Percentiles rank a stretch among this genome's conserved stretches.
Conservation (phyloP, 2,797 vertebrate genomes). For the Gymnothorax javanicus region DNA sequence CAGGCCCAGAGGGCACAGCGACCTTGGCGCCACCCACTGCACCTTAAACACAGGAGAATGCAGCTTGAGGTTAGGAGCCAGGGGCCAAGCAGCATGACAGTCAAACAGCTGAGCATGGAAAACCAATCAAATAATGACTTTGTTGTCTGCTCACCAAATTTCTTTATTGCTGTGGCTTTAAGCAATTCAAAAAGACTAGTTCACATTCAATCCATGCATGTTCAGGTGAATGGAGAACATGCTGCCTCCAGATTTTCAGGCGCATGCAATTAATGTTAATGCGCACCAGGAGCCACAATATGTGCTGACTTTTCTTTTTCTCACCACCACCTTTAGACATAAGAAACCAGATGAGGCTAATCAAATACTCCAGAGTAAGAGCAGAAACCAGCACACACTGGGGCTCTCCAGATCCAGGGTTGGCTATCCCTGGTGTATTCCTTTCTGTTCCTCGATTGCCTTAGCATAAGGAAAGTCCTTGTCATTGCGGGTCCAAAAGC, state of each 20-base stretch:
- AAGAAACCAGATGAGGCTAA: too few relatives aligned
- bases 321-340: too few relatives aligned
- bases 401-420: too few relatives aligned
- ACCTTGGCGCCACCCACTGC: slow-evolving; percentile 99
- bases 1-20: slow-evolving; percentile 89
- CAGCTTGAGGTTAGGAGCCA: slow-evolving; percentile 86
- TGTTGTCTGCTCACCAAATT: not conserved
- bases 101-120: not conserved
- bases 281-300: too few relatives aligned
- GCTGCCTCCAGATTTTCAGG: not conserved
- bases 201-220: not conserved
- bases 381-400: too few relatives aligned
- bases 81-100: not conserved
- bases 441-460: not conserved
- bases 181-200: not conserved
- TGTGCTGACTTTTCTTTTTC: too few relatives aligned
- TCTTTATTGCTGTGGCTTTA: not conserved
- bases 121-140: not conserved
- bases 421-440: not conserved
- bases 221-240: not conserved
- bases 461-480: not conserved
- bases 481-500: not conserved
- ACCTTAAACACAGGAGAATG: slow-evolving; percentile 96
- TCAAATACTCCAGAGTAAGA: too few relatives aligned
- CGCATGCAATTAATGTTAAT: not conserved